These are phyloP conservation scores for Pygocentrus nattereri DNA, from an alignment of 2,797 vertebrate species.

Conservation along the genomic window DNA sequence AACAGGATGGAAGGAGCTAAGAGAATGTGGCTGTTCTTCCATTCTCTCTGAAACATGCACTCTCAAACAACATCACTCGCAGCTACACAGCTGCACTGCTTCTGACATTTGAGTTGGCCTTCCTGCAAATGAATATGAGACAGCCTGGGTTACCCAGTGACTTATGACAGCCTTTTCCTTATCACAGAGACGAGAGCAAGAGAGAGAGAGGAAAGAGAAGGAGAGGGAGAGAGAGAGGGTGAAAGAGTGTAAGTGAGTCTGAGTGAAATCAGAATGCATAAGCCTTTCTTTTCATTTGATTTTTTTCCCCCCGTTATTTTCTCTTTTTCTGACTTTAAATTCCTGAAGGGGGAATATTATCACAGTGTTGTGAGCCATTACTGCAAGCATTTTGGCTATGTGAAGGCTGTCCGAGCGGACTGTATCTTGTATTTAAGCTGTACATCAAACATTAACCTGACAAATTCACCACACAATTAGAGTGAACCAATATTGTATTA, in stretches of 20 bases:
- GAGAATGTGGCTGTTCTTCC: constrained; percentile 11
- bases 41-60: constrained; percentile 1
- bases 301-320: background rate
- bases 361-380: background rate
- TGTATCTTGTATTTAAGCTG: no score
- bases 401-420: background rate
- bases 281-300: constrained; percentile 3
- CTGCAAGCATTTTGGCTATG: background rate
- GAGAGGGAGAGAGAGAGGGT: background rate
- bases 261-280: constrained; percentile 1
- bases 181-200: background rate
- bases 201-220: background rate
- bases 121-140: constrained; percentile 15
- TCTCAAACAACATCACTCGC: constrained; percentile 18
- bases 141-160: constrained; percentile 16
- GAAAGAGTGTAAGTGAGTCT: background rate
- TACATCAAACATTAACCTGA: no score
- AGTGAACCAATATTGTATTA: no score
- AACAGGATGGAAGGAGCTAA: constrained; percentile 9
- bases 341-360: background rate
- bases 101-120: constrained; percentile 24
- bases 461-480: no score
- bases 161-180: constrained; percentile 22
- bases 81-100: background rate
- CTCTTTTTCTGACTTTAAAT: background rate